A percentile compares a stretch with the other conserved stretches of the same genome.
phyloP scores from a whole-genome alignment of 2,888 invertebrate genomes.

The Parascotia fuliginaria region DNA sequence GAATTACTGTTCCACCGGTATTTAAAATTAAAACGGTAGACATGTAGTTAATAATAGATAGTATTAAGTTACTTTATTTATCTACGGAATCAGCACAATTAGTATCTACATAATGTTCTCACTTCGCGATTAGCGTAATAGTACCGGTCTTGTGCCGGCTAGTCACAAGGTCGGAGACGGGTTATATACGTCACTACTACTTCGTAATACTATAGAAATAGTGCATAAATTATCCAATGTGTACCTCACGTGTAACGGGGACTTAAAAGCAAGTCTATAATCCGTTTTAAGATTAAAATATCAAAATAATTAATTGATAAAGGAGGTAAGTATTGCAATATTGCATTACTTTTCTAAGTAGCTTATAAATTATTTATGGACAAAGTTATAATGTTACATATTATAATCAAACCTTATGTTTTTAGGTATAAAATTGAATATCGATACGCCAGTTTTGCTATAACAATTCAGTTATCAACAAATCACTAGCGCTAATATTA shows the following conservation, averaged over 20 bases:
- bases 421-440: neutral
- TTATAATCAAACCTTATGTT: neutral
- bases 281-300: neutral
- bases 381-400: neutral
- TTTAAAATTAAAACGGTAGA: no score
- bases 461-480: neutral
- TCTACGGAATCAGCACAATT: no score
- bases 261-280: neutral
- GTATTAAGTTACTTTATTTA: no score
- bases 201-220: slow-evolving; percentile 27
- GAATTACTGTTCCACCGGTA: no score
- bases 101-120: slow-evolving; percentile 2
- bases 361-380: neutral
- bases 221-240: slow-evolving; percentile 7
- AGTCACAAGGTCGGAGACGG: slow-evolving; percentile 73
- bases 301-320: neutral
- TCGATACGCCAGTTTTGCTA: neutral
- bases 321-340: neutral
- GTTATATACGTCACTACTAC: slow-evolving; percentile 49
- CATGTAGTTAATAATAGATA: no score
- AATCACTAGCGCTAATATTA: neutral
- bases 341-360: neutral
- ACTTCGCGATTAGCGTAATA: slow-evolving; percentile 46
- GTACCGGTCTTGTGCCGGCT: slow-evolving; percentile 57
- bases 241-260: neutral